Percentiles rank a stretch among this genome's conserved stretches.
phyloP scores from a whole-genome alignment of 1,140 invertebrate genomes.

The Drosophila lacteicornis region DNA sequence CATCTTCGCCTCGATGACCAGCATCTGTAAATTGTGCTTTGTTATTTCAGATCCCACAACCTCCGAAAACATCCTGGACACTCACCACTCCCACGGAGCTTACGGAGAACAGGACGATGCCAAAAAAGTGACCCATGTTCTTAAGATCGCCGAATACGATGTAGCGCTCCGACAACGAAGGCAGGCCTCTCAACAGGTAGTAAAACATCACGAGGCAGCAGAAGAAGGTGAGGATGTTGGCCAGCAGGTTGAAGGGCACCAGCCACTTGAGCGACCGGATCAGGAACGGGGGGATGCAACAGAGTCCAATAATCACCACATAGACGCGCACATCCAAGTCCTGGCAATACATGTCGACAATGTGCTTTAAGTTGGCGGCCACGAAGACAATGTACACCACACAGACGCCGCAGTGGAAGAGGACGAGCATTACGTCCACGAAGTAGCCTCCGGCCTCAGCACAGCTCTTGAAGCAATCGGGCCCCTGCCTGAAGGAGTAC shows the following conservation, averaged over 20 bases:
- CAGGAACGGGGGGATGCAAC: conserved; percentile 24
- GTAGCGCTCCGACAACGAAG: conserved; percentile 13
- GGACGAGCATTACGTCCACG: conserved; percentile 31
- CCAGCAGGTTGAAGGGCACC: conserved; percentile 40
- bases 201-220: conserved; percentile 31
- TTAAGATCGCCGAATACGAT: background rate
- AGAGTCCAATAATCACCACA: conserved; percentile 13
- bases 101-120: conserved; percentile 43
- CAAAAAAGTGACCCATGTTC: conserved; percentile 32
- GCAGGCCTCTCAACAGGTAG: conserved; percentile 38
- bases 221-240: conserved; percentile 22
- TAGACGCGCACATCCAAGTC: conserved; percentile 9
- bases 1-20: conserved; percentile 57
- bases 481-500: conserved; percentile 38
- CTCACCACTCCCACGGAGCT: conserved; percentile 61
- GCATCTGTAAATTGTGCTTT: conserved; percentile 24
- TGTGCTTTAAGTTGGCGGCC: conserved; percentile 21
- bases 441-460: conserved; percentile 9
- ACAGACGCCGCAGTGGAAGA: conserved; percentile 35
- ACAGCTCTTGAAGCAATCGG: conserved; percentile 12
- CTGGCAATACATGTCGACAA: conserved; percentile 1
- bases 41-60: background rate
- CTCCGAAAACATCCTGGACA: background rate
- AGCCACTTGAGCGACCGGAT: conserved; percentile 51
- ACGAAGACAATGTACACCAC: conserved; percentile 55